These are phyloP conservation scores for Triops cancriformis DNA, from an alignment of 1,140 invertebrate genomes.

Conservation along the genomic window DNA sequence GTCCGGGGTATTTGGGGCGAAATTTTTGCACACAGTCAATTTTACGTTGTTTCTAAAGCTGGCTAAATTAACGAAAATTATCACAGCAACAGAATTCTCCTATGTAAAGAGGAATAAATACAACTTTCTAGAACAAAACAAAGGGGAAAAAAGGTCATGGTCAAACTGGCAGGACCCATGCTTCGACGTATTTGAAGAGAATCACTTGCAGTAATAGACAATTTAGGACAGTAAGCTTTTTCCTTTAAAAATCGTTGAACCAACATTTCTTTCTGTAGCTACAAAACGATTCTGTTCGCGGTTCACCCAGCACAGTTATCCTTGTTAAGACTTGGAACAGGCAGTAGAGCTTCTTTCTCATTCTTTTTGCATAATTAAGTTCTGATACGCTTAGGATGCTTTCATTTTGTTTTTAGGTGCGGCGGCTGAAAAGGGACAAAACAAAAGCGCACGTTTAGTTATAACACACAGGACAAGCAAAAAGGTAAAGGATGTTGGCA, in stretches of 20 bases:
- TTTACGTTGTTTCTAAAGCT: no score
- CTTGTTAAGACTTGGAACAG: neutral
- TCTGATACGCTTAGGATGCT: neutral
- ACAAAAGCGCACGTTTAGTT: conserved; percentile 1
- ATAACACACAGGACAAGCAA: neutral
- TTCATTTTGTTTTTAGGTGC: neutral
- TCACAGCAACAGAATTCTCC: no score
- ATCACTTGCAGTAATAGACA: no score
- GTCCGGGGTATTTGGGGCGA: no score
- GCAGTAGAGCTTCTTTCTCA: neutral
- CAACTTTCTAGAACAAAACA: neutral
- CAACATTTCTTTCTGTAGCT: neutral
- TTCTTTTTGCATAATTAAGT: conserved; percentile 4
- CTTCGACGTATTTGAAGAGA: neutral
- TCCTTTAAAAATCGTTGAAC: neutral
- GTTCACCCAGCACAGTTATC: neutral
- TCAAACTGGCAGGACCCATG: conserved; percentile 6
- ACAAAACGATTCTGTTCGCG: neutral
- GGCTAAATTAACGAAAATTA: no score
- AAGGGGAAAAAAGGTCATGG: neutral
- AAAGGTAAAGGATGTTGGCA: neutral
- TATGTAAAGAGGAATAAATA: neutral
- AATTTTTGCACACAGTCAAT: no score
- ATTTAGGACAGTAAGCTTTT: no score
- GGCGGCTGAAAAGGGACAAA: conserved; percentile 4